A percentile compares a stretch with the other conserved stretches of the same genome.
These are phyloP conservation scores for Eupeodes latifasciatus DNA, from an alignment of 2,888 invertebrate genomes.

Conservation along the genomic window DNA sequence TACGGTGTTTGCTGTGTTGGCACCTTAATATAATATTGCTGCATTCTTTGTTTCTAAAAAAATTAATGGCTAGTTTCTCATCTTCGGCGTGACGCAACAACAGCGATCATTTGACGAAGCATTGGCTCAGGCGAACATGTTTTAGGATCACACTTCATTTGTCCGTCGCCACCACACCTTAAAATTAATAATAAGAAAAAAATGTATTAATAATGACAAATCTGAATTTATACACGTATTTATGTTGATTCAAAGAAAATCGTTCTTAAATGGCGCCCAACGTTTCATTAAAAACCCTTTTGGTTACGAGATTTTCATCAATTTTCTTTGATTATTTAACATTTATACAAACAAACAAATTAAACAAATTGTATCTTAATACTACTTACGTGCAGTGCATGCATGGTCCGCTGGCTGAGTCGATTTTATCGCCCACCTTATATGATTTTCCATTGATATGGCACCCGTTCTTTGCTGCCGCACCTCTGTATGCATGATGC, in stretches of 20 bases:
- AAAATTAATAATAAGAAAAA: conserved; percentile 73
- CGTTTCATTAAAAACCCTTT: not conserved
- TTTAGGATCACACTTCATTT: conserved; percentile 97
- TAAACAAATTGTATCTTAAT: not conserved
- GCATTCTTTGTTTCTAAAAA: conserved; percentile 68
- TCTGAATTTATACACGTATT: too few relatives aligned
- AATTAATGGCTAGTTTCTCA: conserved; percentile 83
- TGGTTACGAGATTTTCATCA: too few relatives aligned
- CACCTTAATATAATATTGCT: conserved; percentile 74
- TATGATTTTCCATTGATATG: conserved; percentile 94
- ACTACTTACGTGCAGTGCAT: conserved; percentile 95
- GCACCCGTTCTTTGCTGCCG: conserved; percentile 89
- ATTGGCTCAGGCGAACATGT: conserved; percentile 95
- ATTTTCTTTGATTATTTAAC: too few relatives aligned
- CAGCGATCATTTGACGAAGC: conserved; percentile 95
- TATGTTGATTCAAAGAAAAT: too few relatives aligned
- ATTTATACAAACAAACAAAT: too few relatives aligned
- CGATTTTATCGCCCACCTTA: conserved; percentile 93
- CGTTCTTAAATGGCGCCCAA: conserved; percentile 11
- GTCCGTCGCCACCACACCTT: conserved; percentile 96
- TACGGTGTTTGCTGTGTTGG: conserved; percentile 75
- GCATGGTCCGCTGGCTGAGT: conserved; percentile 95
- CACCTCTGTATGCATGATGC: conserved; percentile 91
- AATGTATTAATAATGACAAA: too few relatives aligned
- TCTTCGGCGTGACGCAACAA: conserved; percentile 90